Evolutionary conservation across 2,113 vertebrate species (phyloP).

Genomic region (Antechinus flavipes): DNA sequence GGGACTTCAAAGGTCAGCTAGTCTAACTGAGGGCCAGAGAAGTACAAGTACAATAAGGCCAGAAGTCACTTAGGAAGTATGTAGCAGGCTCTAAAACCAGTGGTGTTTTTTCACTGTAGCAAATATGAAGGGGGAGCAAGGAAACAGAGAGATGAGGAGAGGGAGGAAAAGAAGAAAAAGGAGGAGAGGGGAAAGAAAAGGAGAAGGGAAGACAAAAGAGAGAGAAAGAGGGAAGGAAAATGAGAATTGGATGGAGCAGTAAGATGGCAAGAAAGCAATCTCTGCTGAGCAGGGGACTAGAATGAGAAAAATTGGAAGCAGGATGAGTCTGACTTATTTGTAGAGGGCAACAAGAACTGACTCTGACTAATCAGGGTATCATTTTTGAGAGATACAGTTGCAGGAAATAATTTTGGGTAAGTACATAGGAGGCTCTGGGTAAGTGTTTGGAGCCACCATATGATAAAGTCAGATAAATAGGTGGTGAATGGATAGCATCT

Average conservation of each 20-base stretch:
- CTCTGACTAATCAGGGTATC: not conserved
- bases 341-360: not conserved
- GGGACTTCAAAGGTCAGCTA: not conserved
- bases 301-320: not conserved
- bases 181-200: no score
- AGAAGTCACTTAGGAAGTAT: no score
- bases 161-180: no score
- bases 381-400: not conserved
- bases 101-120: not conserved
- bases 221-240: no score
- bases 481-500: not conserved
- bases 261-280: not conserved
- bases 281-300: not conserved
- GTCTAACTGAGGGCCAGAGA: no score
- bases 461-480: not conserved
- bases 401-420: not conserved
- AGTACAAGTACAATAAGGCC: no score
- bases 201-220: no score
- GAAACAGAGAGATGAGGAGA: no score
- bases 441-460: not conserved
- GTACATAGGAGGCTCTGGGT: not conserved
- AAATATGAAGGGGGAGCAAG: not conserved
- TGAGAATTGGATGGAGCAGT: not conserved
- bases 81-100: not conserved
- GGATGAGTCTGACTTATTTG: not conserved